phyloP scores from a whole-genome alignment of 2,113 vertebrate genomes.

The Hydrolagus affinis region DNA sequence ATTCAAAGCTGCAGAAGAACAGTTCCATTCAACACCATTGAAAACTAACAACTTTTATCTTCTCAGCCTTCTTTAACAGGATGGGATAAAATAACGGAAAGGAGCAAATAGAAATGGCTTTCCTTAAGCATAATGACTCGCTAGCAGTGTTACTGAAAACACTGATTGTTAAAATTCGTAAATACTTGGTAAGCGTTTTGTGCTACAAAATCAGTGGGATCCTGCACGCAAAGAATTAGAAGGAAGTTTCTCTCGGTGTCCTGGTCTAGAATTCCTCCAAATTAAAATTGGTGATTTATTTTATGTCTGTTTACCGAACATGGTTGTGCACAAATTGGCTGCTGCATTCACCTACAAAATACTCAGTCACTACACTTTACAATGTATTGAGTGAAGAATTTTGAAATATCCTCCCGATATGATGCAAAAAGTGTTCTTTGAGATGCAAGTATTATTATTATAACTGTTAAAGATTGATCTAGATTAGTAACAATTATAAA shows the following conservation, averaged over 20 bases:
- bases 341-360: no score
- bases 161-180: conserved; percentile 7
- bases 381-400: no score
- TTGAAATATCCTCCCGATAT: no score
- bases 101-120: background rate
- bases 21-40: conserved; percentile 69
- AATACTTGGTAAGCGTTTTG: background rate
- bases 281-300: no score
- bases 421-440: no score
- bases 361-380: no score
- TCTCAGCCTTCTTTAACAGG: conserved; percentile 12
- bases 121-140: background rate
- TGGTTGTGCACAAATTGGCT: no score
- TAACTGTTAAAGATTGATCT: no score
- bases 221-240: background rate
- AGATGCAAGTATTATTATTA: no score
- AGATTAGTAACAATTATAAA: no score
- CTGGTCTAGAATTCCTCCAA: background rate
- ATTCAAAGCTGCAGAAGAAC: conserved; percentile 77
- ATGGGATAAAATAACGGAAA: background rate
- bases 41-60: conserved; percentile 54
- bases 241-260: background rate
- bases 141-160: no score
- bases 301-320: no score
- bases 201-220: background rate